phyloP scores from a whole-genome alignment of 2,113 vertebrate species.

The Hemiscyllium ocellatum region DNA sequence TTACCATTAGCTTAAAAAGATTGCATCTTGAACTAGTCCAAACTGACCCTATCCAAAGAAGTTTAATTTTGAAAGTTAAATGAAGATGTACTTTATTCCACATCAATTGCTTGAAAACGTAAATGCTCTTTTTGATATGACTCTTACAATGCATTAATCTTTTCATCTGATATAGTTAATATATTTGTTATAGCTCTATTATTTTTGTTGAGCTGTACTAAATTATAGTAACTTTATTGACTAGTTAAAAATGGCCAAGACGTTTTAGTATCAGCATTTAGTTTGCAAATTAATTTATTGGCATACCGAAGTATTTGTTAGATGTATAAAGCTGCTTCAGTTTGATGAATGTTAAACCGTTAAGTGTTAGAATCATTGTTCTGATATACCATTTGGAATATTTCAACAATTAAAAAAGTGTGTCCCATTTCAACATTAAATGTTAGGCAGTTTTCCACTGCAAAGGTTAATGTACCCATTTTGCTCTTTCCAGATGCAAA shows the following conservation, averaged over 20 bases:
- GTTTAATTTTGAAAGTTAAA: background rate
- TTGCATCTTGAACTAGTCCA: no score
- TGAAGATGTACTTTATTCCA: background rate
- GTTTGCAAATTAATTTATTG: background rate
- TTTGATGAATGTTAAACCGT: background rate
- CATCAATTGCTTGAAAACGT: background rate
- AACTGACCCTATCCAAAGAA: background rate
- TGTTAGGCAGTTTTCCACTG: constrained; percentile 27
- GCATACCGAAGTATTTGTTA: background rate
- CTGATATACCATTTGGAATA: background rate
- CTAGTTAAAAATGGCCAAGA: background rate
- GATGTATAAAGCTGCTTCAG: background rate
- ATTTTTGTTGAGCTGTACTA: background rate
- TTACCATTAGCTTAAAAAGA: no score
- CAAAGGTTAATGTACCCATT: constrained; percentile 23
- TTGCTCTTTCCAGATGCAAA: constrained; percentile 12
- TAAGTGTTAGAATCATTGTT: background rate
- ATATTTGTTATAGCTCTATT: background rate
- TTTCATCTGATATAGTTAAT: background rate
- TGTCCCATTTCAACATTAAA: constrained; percentile 4
- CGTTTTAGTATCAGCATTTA: background rate
- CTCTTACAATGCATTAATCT: no score
- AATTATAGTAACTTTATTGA: background rate
- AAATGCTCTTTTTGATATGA: background rate
- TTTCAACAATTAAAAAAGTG: constrained; percentile 13